Evolutionary conservation across 2,113 vertebrate genomes (phyloP).

Genomic region (Deroptyus accipitrinus): DNA sequence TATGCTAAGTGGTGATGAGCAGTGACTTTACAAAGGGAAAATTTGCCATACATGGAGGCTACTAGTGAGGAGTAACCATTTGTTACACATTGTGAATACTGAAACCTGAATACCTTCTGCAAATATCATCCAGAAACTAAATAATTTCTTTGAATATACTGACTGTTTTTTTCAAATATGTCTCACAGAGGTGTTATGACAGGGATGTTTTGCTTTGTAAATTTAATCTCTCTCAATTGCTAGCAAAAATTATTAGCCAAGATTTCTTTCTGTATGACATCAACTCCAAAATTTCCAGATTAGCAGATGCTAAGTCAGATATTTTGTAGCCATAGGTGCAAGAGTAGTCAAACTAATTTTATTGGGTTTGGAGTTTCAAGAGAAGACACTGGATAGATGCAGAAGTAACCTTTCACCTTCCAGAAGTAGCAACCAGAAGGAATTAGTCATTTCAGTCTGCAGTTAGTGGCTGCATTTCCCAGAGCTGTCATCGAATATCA

Average conservation of each 20-base stretch:
- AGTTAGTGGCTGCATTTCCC: slow-evolving; percentile 53
- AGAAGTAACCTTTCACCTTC: slow-evolving; percentile 68
- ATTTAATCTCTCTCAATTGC: slow-evolving; percentile 15
- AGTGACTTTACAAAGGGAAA: neutral
- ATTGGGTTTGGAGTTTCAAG: slow-evolving; percentile 54
- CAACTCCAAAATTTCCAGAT: neutral
- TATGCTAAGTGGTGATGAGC: neutral
- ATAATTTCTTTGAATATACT: neutral
- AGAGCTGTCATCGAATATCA: slow-evolving; percentile 72
- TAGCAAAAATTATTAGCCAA: slow-evolving; percentile 1
- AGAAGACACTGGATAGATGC: slow-evolving; percentile 61
- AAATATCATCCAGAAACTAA: neutral
- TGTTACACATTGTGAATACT: neutral
- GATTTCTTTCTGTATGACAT: neutral
- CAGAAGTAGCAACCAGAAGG: slow-evolving; percentile 69
- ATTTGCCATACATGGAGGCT: neutral
- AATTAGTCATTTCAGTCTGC: slow-evolving; percentile 62
- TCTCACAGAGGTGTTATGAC: neutral
- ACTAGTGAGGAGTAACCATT: neutral
- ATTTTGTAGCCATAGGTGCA: slow-evolving; percentile 9
- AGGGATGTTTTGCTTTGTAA: slow-evolving; percentile 12
- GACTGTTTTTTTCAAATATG: neutral
- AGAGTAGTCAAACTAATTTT: slow-evolving; percentile 42
- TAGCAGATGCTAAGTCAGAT: slow-evolving; percentile 37
- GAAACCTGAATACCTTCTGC: neutral